A percentile compares a stretch with the other conserved stretches of the same genome.
Evolutionary conservation across 1,140 invertebrate species (phyloP).

Genomic region (Aphaenogaster rudis): DNA sequence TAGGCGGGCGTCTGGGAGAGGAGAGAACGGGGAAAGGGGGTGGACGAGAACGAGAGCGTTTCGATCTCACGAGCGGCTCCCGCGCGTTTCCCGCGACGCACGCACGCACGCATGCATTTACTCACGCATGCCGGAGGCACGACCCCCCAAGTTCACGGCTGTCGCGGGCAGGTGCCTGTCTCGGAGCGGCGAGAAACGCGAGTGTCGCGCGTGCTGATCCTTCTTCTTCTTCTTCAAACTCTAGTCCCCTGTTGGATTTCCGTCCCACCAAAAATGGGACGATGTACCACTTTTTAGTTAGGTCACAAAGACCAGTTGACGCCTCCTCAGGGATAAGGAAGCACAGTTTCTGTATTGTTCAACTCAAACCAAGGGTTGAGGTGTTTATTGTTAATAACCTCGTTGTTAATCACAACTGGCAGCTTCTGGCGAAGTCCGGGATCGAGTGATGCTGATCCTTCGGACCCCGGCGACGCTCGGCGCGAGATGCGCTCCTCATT

Average conservation of each 20-base stretch:
- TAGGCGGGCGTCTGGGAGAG: background rate
- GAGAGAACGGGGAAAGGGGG: background rate
- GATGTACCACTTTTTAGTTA: too few species aligned
- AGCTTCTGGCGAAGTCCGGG: too few species aligned
- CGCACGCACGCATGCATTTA: background rate
- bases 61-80: constrained; percentile 54
- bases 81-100: constrained; percentile 45
- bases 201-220: too few species aligned
- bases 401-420: too few species aligned
- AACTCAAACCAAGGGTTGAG: too few species aligned
- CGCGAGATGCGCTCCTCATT: background rate
- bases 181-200: background rate
- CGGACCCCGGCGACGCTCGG: background rate
- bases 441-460: background rate
- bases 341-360: too few species aligned
- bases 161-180: constrained; percentile 11
- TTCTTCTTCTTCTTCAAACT: too few species aligned
- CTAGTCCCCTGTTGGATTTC: too few species aligned
- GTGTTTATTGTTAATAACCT: too few species aligned
- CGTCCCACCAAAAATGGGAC: too few species aligned
- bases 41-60: constrained; percentile 34
- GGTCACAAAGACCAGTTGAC: too few species aligned
- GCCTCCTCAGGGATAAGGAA: too few species aligned
- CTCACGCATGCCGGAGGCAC: background rate
- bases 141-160: constrained; percentile 41